These are phyloP conservation scores for Hydrozoanthus tunicans DNA, from an alignment of 64 coral and sea anemone genomes.

Conservation along the genomic window DNA sequence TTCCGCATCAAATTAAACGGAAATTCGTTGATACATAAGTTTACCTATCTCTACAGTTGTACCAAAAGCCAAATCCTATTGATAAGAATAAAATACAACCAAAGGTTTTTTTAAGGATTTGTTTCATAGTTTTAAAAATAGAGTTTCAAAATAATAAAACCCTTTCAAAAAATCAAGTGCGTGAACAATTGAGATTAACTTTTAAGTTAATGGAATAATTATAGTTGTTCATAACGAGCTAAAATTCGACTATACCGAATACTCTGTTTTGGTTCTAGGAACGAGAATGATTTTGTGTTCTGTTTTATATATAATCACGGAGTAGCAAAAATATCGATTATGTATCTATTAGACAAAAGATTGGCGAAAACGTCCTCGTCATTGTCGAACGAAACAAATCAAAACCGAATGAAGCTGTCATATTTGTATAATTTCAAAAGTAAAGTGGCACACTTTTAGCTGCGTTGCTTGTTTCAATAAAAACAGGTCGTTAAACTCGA, in stretches of 20 bases:
- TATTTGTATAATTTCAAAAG: constrained; percentile 12
- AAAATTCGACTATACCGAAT: not conserved
- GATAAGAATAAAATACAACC: not conserved
- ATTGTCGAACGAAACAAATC: not conserved
- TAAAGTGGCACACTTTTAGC: constrained; percentile 3
- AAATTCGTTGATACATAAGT: constrained; percentile 34
- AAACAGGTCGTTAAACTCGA: not conserved
- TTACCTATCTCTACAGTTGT: constrained; percentile 2
- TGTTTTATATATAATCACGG: no score
- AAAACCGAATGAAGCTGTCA: constrained; percentile 21
- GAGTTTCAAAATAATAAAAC: not conserved
- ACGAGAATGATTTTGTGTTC: not conserved
- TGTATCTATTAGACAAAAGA: not conserved
- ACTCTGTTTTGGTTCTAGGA: not conserved
- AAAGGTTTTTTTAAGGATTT: not conserved
- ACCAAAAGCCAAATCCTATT: constrained; percentile 2
- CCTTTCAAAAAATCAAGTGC: not conserved
- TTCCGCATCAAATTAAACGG: constrained; percentile 45
- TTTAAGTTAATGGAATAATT: constrained; percentile 48
- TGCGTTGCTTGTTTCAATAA: not conserved
- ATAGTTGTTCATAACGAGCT: constrained; percentile 8
- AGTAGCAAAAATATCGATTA: no score
- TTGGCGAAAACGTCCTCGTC: not conserved
- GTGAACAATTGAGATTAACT: constrained; percentile 19
- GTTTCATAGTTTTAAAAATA: not conserved